Evolutionary conservation across 2,113 vertebrate genomes (phyloP), one percentile per base, ranked within the genome.

Genomic region (Anguilla rostrata): DNA sequence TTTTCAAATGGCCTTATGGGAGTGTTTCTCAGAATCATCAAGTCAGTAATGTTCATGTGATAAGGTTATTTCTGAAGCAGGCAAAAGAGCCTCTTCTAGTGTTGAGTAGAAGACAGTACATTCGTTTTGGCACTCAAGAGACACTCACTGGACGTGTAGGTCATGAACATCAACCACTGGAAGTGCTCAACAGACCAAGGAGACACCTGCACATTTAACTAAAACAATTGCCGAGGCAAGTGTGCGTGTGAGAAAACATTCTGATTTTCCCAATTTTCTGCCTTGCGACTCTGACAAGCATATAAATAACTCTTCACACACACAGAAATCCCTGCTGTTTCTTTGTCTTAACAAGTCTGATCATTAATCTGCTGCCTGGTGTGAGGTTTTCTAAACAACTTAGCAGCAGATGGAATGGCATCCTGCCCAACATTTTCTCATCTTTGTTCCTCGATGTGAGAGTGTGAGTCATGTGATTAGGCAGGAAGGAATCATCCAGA

Each of bases 391-490:
- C 63, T 9, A n/a, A 16, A 71, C 20, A 20, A n/a, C 63, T 71
- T 71, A 71, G 63, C 63, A 71, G 63, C 63, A 71, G 63, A 26
- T 71, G 63, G 20, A 71, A 71, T 16, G 26, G 26, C 26, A 26
- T 71, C 20, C 6, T 8, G 63, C 63, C 63, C 56, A 20, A 7
- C 3, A 83, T 46, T 80, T 83, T 88, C 86, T 78, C 79, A 82
- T 66, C 6, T 34, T 0, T 39, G 88, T 82, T 84, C 18, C 86
- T 78, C 87, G 83, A 66, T 87, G 89, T 34, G 34, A 46, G 88
- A 91, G 78, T 87, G 83, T 83, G 85, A 89, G 80, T 89, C 84
- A 83, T 83, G 57, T 20, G 4, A 6, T 60, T 14, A 20, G 26
- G 26, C 22, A n/a, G 63, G 20, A 6, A 7, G 63, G 22, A 71